Percentiles rank a stretch among this genome's conserved stretches.
Evolutionary conservation across 1,140 invertebrate genomes (phyloP).

Genomic region (Lerema accius): DNA sequence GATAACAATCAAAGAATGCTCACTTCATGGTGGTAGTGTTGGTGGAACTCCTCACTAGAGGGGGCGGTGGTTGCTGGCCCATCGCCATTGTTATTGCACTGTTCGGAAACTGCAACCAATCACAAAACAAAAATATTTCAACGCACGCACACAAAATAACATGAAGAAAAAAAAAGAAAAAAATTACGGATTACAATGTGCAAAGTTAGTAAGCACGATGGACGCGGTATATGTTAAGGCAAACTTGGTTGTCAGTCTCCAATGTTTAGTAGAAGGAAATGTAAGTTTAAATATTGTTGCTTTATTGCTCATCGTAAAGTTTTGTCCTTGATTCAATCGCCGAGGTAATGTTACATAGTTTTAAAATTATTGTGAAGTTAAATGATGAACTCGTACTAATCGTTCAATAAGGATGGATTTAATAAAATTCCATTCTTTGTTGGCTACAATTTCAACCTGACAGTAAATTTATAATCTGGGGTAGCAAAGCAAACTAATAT

Average conservation of each 20-base stretch:
- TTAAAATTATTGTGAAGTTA: no score
- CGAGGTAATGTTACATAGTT: no score
- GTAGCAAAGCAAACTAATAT: no score
- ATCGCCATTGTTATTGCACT: constrained; percentile 81
- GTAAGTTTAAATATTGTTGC: no score
- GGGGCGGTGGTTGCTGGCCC: constrained; percentile 77
- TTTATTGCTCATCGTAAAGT: no score
- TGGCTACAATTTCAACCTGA: no score
- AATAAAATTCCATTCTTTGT: no score
- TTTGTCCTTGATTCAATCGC: no score
- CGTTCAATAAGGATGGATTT: no score
- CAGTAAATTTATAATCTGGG: no score
- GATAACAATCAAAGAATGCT: constrained; percentile 50
- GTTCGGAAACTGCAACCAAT: constrained; percentile 80
- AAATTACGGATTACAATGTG: not conserved
- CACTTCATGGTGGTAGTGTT: constrained; percentile 79
- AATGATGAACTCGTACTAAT: no score
- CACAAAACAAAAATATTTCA: constrained; percentile 55
- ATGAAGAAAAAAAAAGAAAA: constrained; percentile 2
- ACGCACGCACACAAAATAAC: constrained; percentile 24
- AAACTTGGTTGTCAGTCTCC: not conserved
- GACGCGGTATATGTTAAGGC: not conserved
- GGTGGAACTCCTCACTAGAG: constrained; percentile 73
- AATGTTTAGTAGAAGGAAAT: not conserved
- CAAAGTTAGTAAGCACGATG: not conserved